Conservation (phyloP, 2,113 vertebrate genomes). For the Tragelaphus strepsiceros region DNA sequence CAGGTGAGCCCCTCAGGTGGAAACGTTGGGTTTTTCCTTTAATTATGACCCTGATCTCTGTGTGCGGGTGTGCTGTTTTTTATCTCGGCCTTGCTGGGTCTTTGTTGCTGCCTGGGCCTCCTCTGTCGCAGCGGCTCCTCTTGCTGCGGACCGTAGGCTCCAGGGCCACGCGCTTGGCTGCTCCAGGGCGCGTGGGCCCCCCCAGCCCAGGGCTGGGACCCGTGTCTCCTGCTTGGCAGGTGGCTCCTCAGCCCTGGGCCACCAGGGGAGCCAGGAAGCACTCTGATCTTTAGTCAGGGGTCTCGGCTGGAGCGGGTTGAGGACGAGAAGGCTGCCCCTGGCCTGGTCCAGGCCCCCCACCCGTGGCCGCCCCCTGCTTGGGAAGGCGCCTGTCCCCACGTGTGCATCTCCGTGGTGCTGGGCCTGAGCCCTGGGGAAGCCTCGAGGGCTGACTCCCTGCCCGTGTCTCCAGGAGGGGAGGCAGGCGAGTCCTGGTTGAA, state of each 20-base stretch:
- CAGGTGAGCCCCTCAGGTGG: neutral
- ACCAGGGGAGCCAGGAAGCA: neutral
- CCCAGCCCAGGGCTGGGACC: neutral
- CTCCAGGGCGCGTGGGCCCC: neutral
- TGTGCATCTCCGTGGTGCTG: neutral
- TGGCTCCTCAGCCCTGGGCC: neutral
- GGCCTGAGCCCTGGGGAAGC: neutral
- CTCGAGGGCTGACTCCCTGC: neutral
- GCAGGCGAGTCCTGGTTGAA: accelerated
- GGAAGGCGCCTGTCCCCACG: accelerated
- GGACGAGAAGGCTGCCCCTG: neutral
- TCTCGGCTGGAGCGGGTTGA: neutral
- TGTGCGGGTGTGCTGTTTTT: accelerated
- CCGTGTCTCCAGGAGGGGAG: neutral
- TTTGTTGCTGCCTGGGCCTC: neutral
- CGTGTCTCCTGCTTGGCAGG: neutral
- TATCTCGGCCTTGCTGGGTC: neutral
- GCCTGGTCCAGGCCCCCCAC: neutral
- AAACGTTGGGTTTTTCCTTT: neutral
- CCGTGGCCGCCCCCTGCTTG: neutral
- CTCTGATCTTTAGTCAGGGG: neutral
- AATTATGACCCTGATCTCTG: neutral
- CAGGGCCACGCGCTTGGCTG: accelerated
- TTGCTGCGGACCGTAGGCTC: neutral
- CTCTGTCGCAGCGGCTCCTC: neutral